Conservation (phyloP, 2,797 vertebrate species). For the Oryzias sinensis region DNA sequence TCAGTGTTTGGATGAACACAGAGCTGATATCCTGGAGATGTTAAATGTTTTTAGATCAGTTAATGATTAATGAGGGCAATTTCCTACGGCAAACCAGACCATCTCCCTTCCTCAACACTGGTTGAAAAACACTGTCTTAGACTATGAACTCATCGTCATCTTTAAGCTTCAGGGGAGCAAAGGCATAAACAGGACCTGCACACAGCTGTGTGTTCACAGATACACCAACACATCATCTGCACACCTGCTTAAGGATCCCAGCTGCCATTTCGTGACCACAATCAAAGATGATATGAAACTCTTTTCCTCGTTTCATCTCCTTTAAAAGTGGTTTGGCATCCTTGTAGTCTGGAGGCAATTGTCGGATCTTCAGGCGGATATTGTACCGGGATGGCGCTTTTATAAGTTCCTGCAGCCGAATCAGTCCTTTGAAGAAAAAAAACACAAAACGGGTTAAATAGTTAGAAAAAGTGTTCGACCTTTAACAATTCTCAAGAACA, state of each 20-base stretch:
- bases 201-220: not conserved
- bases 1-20: no score
- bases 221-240: not conserved
- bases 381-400: conserved; percentile 98
- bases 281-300: conserved; percentile 98
- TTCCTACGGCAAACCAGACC: no score
- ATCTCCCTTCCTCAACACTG: no score
- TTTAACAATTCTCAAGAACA: no score
- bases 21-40: no score
- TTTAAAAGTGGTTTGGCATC: conserved; percentile 96
- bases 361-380: conserved; percentile 95
- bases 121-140: no score
- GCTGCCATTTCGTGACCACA: conserved; percentile 97
- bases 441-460: not conserved
- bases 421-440: conserved; percentile 81
- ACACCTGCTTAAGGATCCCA: conserved; percentile 95
- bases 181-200: no score
- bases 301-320: conserved; percentile 97
- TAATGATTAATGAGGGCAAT: no score
- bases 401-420: conserved; percentile 96
- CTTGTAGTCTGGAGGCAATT: conserved; percentile 91
- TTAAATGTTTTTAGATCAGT: no score
- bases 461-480: no score
- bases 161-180: no score
- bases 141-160: no score